Base-by-base conservation (phyloP, 2,888 invertebrate genomes). In the Prosopocoilus inquinatus region DNA sequence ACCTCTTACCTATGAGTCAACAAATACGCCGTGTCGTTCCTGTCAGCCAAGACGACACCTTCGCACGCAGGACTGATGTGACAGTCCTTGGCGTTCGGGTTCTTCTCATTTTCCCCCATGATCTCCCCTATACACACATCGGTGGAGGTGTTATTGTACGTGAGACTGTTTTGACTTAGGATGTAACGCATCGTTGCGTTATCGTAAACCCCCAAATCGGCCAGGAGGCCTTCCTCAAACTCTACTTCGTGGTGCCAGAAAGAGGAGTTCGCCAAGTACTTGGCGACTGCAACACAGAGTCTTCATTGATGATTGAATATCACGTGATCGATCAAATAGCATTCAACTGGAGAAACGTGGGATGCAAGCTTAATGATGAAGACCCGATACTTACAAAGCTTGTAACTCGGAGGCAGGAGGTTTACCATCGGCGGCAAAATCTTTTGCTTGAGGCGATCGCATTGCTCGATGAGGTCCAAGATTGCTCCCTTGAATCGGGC, bases 21-120 rank as follows among this genome's bases (percentile, higher is more conserved):
- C 12, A 71, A 55, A 60, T 72, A 72, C 49, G 68, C 66, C n/a
- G 53, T 60, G 58, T 72, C 71, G 7, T 62, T 52, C 54, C 71
- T 56, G 13, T 59, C 46, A 3, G 36, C 55, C 41, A 70, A 62
- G 60, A 68, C 63, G 60, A 72, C 66, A 62, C 62, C 64, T 50
- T 64, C 60, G 65, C 62, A 67, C 20, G 58, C 55, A 7, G 38
- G 2, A 47, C 67, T 66, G 1, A 68, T 41, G 32, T 55, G 51
- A 51, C 72, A 70, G 9, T 57, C 9, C 34, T 60, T 48, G 32
- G 50, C 32, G 3, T 41, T 32, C 3, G 51, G 20, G 12, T 59
- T 52, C 2, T 13, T 33, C 13, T 47, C 38, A 41, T 38, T 53
- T 50, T 50, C 32, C 33, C 58, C 50, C 45, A 72, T 58, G 50